Evolutionary conservation across 2,888 invertebrate genomes (phyloP).

Genomic region (Endotricha flammealis): DNA sequence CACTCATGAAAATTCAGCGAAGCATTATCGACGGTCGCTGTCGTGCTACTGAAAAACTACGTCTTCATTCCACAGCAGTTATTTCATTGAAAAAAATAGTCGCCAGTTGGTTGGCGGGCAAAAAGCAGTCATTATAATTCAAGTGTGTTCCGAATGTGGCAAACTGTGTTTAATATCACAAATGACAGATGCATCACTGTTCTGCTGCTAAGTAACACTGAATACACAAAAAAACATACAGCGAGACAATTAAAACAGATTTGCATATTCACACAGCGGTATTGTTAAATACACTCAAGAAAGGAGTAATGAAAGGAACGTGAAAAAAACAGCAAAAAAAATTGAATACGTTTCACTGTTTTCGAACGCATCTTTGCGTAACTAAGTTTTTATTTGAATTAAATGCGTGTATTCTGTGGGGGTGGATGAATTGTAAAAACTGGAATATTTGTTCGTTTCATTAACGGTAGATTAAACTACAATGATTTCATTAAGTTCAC

Average conservation of each 20-base stretch:
- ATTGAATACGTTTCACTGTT: slow-evolving; percentile 35
- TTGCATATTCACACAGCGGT: slow-evolving; percentile 64
- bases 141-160: slow-evolving; percentile 50
- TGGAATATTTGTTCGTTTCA: neutral
- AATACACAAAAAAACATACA: slow-evolving; percentile 35
- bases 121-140: slow-evolving; percentile 48
- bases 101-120: slow-evolving; percentile 37
- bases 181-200: slow-evolving; percentile 72
- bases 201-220: slow-evolving; percentile 33
- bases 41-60: slow-evolving; percentile 43
- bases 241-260: slow-evolving; percentile 58
- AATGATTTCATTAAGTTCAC: neutral
- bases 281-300: slow-evolving; percentile 43
- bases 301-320: slow-evolving; percentile 47
- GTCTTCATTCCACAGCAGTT: slow-evolving; percentile 46
- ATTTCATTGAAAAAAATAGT: slow-evolving; percentile 49
- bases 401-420: slow-evolving; percentile 34
- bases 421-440: slow-evolving; percentile 23
- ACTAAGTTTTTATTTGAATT: slow-evolving; percentile 55
- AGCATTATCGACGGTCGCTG: slow-evolving; percentile 35
- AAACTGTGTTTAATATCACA: slow-evolving; percentile 59
- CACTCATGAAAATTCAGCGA: slow-evolving; percentile 73
- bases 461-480: neutral
- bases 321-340: slow-evolving; percentile 37
- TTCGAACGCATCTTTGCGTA: slow-evolving; percentile 66